A percentile compares a stretch with the other conserved stretches of the same genome.
Conservation (phyloP, 92 coral and sea anemone genomes). For the Actinernus sp. region DNA sequence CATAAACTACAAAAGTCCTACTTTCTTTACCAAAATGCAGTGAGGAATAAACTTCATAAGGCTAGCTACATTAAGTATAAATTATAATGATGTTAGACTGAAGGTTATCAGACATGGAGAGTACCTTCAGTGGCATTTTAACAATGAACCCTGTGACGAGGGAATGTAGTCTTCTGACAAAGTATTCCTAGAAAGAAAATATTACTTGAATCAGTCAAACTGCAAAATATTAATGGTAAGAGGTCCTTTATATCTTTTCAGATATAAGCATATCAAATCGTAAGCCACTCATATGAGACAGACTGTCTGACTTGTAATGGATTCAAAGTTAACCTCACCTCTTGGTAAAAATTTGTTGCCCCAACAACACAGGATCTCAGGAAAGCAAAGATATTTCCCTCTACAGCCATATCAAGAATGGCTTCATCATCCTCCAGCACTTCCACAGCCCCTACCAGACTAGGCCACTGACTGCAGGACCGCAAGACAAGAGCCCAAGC, state of each 20-base stretch:
- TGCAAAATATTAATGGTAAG: background rate
- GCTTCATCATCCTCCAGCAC: constrained; percentile 89
- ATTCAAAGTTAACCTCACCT: constrained; percentile 74
- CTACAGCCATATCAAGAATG: constrained; percentile 81
- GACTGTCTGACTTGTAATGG: background rate
- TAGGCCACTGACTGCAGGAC: constrained; percentile 94
- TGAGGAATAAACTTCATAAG: too few species aligned
- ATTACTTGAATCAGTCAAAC: background rate
- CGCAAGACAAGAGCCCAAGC: constrained; percentile 93
- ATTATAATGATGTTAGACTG: too few species aligned
- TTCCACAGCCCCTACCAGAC: constrained; percentile 59
- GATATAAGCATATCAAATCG: too few species aligned
- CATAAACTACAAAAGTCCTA: too few species aligned
- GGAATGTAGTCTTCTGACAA: constrained; percentile 84
- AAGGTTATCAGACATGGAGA: background rate
- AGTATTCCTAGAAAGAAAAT: constrained; percentile 82
- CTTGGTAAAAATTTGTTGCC: constrained; percentile 84
- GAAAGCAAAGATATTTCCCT: constrained; percentile 79
- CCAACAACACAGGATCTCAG: constrained; percentile 69
- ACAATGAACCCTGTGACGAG: constrained; percentile 94
- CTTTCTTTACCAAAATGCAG: too few species aligned
- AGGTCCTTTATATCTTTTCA: background rate
- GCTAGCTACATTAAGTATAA: too few species aligned
- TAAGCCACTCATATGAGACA: background rate
- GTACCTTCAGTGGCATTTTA: constrained; percentile 95